Base-by-base conservation (phyloP, 1,140 invertebrate species). In the Antheraea mylitta region DNA sequence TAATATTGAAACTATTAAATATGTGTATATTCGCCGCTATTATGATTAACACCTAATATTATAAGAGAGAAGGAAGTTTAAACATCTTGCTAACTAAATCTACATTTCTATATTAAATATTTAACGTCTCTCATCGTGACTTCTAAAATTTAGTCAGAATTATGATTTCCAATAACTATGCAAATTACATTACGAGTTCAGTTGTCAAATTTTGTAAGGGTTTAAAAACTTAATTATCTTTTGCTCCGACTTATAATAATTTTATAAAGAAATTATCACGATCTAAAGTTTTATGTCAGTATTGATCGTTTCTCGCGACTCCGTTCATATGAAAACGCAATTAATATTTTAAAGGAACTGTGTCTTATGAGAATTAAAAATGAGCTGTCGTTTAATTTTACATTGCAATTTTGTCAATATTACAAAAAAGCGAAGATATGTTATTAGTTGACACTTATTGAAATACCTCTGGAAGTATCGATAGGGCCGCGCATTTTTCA, bases 91-190 rank as follows among this genome's bases (percentile, higher is more conserved):
- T 73, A 75, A 13, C 45, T 53, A 53, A 13, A 66, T 36, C 73
- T 75, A 78, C 71, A 18, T 66, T 30, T 22, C 16, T 22, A 2
- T 16, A 53, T 53, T 53, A 53, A 53, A 53, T 53, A 69, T 69
- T 74, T 70, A 53, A 72, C 59, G 67, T 70, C 72, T 81, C 77
- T 66, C 19, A 19, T 60, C 73, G 65, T 76, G 68, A 74, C 53
- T 69, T 67, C 73, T 76, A 73, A 73, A 71, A 74, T 72, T 76
- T 74, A 74, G 70, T 71, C 78, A 68, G 75, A 73, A 63, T 79
- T 84, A 82, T 78, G 77, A 79, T 79, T 79, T 82, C 79, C 75
- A 79, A 81, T 77, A 77, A 74, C 66, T 81, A 82, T 81, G 79
- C 71, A 82, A 74, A 84, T 81, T 76, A 77, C 73, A 72, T 83